Base-by-base conservation (phyloP, 2,113 vertebrate species). In the Stictonetta naevosa region DNA sequence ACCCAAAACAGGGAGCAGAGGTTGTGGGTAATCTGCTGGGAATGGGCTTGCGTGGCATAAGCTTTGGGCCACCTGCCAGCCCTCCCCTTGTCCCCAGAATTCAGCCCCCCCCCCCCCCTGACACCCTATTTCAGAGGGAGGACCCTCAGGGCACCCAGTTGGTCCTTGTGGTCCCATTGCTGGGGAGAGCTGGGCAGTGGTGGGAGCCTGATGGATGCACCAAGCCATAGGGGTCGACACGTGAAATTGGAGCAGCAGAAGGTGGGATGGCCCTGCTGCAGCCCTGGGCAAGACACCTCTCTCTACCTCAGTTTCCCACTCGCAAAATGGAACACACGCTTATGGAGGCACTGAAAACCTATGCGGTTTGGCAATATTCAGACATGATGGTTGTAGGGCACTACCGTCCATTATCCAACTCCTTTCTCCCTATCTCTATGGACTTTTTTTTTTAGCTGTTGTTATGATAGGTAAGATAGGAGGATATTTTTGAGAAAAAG, bases 191-290 rank as follows among this genome's bases (percentile, higher is more conserved):
- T 6, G 4, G 21, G 63, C 6, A 4, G 8, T 68, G 79, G 53
- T 69, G 63, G 60, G 52, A 44, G 15, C n/a, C 20, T 66, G 13
- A 21, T 3, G 1, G 9, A 25, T 5, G 21, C 12, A 13, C 5
- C 40, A 11, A 33, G n/a, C 20, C 0, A 0, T 4, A 11, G 16
- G 16, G 28, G 3, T 18, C 9, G 28, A 36, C 1, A 0, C n/a
- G 26, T 68, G 26, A 4, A 23, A 14, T 0, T 44, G 26, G 33
- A 78, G 46, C 13, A 23, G 50, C 3, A 8, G 53, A 11, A 40
- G 28, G 42, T 33, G 3, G 14, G 21, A 40, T 55, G 42, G 4
- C 25, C 60, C 53, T 64, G 14, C 5, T 1, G 22, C 7, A 14
- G 14, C 10, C 31, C 31, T 1, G 14, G 3, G 15, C 31, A 52